These are phyloP conservation scores for Diplazon laetatorius DNA, from an alignment of 2,888 invertebrate genomes.

Conservation along the genomic window DNA sequence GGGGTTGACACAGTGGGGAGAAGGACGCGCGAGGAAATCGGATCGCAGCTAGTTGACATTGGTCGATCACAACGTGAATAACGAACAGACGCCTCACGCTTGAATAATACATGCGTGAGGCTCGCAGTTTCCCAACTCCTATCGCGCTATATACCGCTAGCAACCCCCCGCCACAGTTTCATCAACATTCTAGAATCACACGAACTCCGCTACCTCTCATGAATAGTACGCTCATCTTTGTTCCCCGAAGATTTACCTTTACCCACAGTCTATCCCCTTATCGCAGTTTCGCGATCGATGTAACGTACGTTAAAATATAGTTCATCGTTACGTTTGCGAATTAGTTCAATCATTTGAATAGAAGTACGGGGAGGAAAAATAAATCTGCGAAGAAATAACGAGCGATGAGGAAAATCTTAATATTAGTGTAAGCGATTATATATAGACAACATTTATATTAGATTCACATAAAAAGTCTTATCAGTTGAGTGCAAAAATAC, in stretches of 20 bases:
- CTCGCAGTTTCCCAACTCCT: conserved; percentile 60
- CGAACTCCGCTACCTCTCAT: conserved; percentile 46
- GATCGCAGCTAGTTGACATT: conserved; percentile 77
- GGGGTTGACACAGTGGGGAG: conserved; percentile 12
- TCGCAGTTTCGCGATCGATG: neutral
- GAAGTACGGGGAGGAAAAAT: too few species aligned
- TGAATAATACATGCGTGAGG: conserved; percentile 79
- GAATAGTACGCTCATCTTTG: conserved; percentile 54
- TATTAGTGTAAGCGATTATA: too few species aligned
- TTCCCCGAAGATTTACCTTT: conserved; percentile 31
- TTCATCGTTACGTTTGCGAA: neutral
- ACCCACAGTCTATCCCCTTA: neutral
- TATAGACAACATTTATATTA: too few species aligned
- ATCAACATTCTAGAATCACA: conserved; percentile 54
- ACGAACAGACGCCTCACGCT: conserved; percentile 75
- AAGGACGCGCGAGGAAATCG: conserved; percentile 65
- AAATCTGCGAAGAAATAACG: too few species aligned
- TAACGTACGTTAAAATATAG: neutral
- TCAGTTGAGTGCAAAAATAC: too few species aligned
- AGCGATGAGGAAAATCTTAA: neutral
- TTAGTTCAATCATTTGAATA: neutral
- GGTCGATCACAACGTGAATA: conserved; percentile 79
- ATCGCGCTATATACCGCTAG: conserved; percentile 41
- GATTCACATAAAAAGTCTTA: too few species aligned
- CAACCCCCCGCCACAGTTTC: conserved; percentile 19